Percentiles rank a stretch among this genome's conserved stretches.
Evolutionary conservation across 2,113 vertebrate genomes (phyloP).

Genomic region (Furnarius figulus): DNA sequence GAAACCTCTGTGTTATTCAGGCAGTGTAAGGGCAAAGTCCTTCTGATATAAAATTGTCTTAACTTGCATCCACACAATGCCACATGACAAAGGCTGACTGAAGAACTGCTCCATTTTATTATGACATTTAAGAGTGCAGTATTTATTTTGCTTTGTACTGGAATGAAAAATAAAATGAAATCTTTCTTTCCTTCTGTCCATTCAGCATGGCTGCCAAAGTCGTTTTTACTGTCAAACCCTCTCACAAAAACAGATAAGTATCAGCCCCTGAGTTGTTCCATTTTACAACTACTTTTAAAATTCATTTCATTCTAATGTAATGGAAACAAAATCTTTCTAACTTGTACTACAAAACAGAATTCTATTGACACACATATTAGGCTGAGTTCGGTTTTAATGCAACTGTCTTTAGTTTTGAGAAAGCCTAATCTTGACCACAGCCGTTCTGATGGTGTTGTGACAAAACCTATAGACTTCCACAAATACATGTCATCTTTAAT

Average conservation of each 20-base stretch:
- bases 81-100: background rate
- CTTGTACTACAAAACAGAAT: background rate
- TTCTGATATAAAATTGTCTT: background rate
- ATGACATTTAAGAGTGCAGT: background rate
- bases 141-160: background rate
- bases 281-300: background rate
- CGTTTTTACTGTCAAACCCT: background rate
- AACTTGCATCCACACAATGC: background rate
- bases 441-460: background rate
- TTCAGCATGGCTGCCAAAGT: background rate
- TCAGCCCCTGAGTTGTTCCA: background rate
- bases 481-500: background rate
- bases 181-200: background rate
- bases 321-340: background rate
- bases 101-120: background rate
- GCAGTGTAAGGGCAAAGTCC: background rate
- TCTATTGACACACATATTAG: background rate
- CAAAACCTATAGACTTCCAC: background rate
- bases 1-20: background rate
- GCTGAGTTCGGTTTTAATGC: background rate
- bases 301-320: background rate
- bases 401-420: background rate
- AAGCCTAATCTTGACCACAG: background rate
- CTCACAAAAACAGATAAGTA: background rate
- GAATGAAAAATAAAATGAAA: background rate